Base-by-base conservation (phyloP, 2,113 vertebrate genomes). In the Pterophyllum scalare region DNA sequence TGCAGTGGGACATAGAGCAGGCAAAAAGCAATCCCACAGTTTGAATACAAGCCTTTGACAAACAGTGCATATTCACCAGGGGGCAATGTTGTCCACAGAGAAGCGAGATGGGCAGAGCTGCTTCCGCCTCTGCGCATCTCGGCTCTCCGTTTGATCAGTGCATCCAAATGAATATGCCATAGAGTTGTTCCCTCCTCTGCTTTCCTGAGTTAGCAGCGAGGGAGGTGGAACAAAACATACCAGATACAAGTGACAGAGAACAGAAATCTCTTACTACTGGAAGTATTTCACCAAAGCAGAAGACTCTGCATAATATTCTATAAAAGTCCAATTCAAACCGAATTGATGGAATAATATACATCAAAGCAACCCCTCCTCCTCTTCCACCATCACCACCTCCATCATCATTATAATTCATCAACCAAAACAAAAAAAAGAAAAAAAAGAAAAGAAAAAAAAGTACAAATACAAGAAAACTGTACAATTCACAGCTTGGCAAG, bases 261-360 rank as follows among this genome's bases (percentile, higher is more conserved):
- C 96, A 97, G 93, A 97, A 97, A 97, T 97, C 96, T 97, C 96
- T 97, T 96, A 96, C 94, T 91, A 94, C 94, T 93, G 94, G 94
- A 96, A 96, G 92, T 94, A 93, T 95, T 94, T 95, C 91, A 95
- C 92, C 94, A 95, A 94, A 94, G 96, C 96, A 97, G 96, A 97
- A 94, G 94, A 96, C 85, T 97, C 96, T 97, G 96, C 96, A 89
- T 92, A 96, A 95, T 94, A 91, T 90, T 94, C 94, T 96, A 96
- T 93, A 97, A 97, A 95, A 96, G 80, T 94, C 94, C 96, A 97
- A 96, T 97, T 97, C 96, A 95, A 96, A 97, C 93, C 77, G 95
- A 97, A 97, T 96, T 95, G 95, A 97, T 96, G 95, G 94, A 95
- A 94, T 89, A 93, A 92, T 92, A 93, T 89, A 95, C 93, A 95